Percentiles rank a stretch among this genome's conserved stretches.
Conservation (phyloP, 2,113 vertebrate genomes). For the Notiomystis cincta region DNA sequence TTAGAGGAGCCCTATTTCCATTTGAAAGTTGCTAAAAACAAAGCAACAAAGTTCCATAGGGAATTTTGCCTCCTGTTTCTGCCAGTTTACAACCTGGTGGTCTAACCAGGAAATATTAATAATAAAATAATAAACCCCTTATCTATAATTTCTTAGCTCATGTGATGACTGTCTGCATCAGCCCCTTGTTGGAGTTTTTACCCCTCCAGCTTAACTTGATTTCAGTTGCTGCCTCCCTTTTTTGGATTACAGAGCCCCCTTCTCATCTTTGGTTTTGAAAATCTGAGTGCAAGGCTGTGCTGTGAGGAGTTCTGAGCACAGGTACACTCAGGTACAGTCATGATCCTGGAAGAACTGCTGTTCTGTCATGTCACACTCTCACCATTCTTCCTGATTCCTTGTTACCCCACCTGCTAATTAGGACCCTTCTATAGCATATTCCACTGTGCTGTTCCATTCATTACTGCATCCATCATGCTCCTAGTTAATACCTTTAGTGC, state of each 20-base stretch:
- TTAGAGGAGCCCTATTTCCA: background rate
- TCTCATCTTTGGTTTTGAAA: background rate
- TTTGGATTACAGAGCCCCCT: background rate
- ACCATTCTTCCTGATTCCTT: background rate
- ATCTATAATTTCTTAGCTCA: background rate
- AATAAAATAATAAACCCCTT: background rate
- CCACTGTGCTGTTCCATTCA: background rate
- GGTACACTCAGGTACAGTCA: background rate
- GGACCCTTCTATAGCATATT: background rate
- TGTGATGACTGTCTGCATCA: background rate
- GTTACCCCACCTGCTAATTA: background rate
- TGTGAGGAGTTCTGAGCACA: background rate
- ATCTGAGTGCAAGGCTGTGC: background rate
- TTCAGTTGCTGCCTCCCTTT: background rate
- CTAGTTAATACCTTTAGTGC: background rate
- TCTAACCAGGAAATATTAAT: background rate
- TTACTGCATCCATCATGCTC: background rate
- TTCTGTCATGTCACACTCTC: background rate
- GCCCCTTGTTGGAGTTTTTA: background rate
- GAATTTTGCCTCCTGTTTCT: background rate
- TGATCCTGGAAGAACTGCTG: background rate
- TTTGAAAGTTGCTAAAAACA: background rate
- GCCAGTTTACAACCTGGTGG: background rate
- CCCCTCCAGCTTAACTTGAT: background rate
- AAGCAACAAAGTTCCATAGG: background rate